Evolutionary conservation across 1,140 invertebrate species (phyloP).

Genomic region (Aphidius gifuensis): DNA sequence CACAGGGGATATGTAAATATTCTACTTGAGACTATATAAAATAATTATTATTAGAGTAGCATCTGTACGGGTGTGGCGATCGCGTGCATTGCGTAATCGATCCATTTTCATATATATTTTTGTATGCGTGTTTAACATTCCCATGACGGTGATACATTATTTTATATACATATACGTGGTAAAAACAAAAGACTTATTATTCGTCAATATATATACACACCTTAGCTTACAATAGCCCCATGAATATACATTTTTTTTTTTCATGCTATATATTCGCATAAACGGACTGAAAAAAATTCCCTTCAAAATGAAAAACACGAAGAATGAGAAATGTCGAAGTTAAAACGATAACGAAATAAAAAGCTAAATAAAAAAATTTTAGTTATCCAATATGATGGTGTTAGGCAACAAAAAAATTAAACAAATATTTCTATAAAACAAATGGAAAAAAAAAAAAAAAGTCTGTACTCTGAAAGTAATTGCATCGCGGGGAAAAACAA

Average conservation of each 20-base stretch:
- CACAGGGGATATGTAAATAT: too few species aligned
- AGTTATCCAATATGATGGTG: background rate
- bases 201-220: slow-evolving; percentile 1
- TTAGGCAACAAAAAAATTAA: slow-evolving; percentile 4
- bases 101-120: slow-evolving; percentile 1
- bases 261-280: background rate
- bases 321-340: slow-evolving; percentile 5
- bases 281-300: background rate
- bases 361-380: background rate
- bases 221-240: background rate
- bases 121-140: slow-evolving; percentile 5
- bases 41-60: too few species aligned
- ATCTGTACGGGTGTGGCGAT: background rate
- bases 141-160: slow-evolving; percentile 11
- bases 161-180: background rate
- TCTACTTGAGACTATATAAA: too few species aligned
- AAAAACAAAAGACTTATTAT: background rate
- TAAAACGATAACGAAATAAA: too few species aligned
- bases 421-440: background rate
- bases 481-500: slow-evolving; percentile 15
- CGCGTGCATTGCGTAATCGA: slow-evolving; percentile 11
- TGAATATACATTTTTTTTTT: background rate
- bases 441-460: background rate
- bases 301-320: background rate
- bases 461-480: slow-evolving; percentile 7